These are phyloP conservation scores for Indicator maculatus DNA, from an alignment of 2,113 vertebrate genomes.

Conservation along the genomic window DNA sequence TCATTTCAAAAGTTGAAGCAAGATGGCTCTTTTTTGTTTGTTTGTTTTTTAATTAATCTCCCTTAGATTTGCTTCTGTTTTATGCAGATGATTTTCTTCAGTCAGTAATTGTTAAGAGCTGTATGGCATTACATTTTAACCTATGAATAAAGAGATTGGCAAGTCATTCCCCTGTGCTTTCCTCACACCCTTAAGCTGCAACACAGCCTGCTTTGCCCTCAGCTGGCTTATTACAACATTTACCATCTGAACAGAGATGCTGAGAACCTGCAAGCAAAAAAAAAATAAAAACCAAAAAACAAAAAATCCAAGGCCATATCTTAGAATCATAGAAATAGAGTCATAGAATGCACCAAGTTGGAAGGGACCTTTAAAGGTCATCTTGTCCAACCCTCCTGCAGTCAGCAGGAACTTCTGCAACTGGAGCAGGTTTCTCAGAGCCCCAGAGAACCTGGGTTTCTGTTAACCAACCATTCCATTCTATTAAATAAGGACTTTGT, in stretches of 20 bases:
- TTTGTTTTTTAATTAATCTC: constrained; percentile 60
- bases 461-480: no score
- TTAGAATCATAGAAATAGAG: neutral
- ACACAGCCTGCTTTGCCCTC: neutral
- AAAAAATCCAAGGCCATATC: neutral
- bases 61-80: constrained; percentile 78
- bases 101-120: constrained; percentile 71
- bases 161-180: constrained; percentile 21
- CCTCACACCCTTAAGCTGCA: neutral
- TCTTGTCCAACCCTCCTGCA: no score
- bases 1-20: constrained; percentile 74
- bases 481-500: neutral
- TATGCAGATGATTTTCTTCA: constrained; percentile 74
- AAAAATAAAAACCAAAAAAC: no score
- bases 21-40: constrained; percentile 68
- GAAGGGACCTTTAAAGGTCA: no score
- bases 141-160: constrained; percentile 74
- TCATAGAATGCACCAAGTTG: no score
- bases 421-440: no score
- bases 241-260: neutral
- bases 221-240: neutral
- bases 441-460: no score
- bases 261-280: neutral
- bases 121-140: constrained; percentile 79
- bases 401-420: no score